These are phyloP conservation scores for Augiades crinisus DNA, from an alignment of 2,888 invertebrate species.

Conservation along the genomic window DNA sequence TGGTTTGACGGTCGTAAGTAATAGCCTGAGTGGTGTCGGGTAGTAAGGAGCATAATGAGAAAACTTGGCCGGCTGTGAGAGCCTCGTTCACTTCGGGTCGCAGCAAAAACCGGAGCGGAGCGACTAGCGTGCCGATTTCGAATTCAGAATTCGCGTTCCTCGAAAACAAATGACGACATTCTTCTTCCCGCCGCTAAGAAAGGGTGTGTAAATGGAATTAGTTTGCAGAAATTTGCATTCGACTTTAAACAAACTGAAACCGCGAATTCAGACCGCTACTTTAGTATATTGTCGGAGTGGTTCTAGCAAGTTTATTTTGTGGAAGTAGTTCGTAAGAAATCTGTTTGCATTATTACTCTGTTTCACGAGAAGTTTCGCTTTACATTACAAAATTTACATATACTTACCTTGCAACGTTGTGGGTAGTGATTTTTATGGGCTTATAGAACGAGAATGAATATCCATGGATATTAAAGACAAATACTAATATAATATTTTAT, in stretches of 20 bases:
- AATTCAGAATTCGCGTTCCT: constrained; percentile 33
- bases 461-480: too few relatives aligned
- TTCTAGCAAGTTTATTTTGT: constrained; percentile 25
- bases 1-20: constrained; percentile 54
- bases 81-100: constrained; percentile 40
- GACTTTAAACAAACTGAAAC: constrained; percentile 33
- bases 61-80: constrained; percentile 64
- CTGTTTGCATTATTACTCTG: constrained; percentile 23
- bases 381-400: constrained; percentile 14
- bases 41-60: constrained; percentile 72
- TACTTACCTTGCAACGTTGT: neutral
- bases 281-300: constrained; percentile 26
- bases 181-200: constrained; percentile 30
- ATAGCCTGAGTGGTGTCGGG: constrained; percentile 56
- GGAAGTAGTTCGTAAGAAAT: constrained; percentile 24
- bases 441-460: too few relatives aligned
- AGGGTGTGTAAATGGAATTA: constrained; percentile 33
- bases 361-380: constrained; percentile 15
- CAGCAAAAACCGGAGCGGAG: constrained; percentile 38
- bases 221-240: constrained; percentile 31
- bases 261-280: constrained; percentile 26
- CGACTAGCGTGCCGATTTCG: constrained; percentile 39
- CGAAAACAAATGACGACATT: constrained; percentile 36
- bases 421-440: neutral
- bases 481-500: too few relatives aligned